Evolutionary conservation across 2,797 vertebrate genomes (phyloP).

Genomic region (Sebastes diploproa): DNA sequence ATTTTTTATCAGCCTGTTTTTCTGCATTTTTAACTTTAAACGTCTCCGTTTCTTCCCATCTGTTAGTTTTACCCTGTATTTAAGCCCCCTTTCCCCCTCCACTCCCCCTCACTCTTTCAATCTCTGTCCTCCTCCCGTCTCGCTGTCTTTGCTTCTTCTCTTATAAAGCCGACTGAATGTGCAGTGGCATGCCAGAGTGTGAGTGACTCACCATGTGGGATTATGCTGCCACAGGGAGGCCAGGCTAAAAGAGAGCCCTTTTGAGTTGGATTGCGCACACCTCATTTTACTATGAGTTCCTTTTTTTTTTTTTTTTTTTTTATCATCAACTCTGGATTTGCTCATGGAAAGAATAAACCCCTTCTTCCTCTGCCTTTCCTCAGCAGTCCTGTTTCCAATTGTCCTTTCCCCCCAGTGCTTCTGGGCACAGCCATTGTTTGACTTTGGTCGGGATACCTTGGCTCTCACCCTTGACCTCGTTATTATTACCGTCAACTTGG

Average conservation of each 20-base stretch:
- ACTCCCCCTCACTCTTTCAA: neutral
- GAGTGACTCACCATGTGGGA: conserved; percentile 73
- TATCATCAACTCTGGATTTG: neutral
- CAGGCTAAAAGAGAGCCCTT: conserved; percentile 30
- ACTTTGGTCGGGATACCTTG: neutral
- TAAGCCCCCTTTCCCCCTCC: neutral
- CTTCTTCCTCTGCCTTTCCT: neutral
- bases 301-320: conserved; percentile 35
- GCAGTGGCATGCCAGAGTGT: conserved; percentile 69
- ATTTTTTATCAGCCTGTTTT: neutral
- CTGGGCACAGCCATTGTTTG: conserved; percentile 6
- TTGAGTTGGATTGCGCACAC: conserved; percentile 32
- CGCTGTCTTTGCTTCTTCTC: conserved; percentile 34
- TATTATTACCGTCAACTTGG: neutral
- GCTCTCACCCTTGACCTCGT: conserved; percentile 39
- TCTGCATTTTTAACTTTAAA: neutral
- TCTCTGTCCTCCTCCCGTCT: conserved; percentile 6
- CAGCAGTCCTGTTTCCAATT: neutral
- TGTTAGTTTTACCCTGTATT: neutral
- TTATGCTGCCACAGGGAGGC: conserved; percentile 55
- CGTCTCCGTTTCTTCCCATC: neutral
- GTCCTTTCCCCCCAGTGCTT: neutral
- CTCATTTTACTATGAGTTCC: conserved; percentile 37
- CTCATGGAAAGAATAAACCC: neutral
- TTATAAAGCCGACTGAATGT: conserved; percentile 72